These are phyloP conservation scores for Mixornis gularis DNA, from an alignment of 2,113 vertebrate species.

Conservation along the genomic window DNA sequence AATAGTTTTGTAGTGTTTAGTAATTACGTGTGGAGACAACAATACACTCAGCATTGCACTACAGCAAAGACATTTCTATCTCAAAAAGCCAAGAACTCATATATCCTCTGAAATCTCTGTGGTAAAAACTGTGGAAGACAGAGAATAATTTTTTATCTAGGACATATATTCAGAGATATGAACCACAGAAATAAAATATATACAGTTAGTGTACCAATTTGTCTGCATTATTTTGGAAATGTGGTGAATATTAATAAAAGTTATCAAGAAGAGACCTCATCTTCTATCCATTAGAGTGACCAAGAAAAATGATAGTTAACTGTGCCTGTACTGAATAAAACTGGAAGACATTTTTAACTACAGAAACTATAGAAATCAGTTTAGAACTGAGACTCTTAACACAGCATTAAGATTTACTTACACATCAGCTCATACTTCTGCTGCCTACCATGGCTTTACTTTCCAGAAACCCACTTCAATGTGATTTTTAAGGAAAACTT, in stretches of 20 bases:
- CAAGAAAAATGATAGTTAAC: background rate
- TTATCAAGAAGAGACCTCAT: background rate
- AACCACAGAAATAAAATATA: background rate
- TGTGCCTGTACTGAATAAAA: background rate
- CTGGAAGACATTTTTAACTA: background rate
- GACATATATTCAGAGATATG: background rate
- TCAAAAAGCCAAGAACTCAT: background rate
- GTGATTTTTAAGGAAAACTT: background rate
- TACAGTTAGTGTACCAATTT: background rate
- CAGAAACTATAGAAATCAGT: background rate
- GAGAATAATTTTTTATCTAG: background rate
- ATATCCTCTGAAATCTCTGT: background rate
- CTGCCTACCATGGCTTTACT: background rate
- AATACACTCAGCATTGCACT: background rate
- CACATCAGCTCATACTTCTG: background rate
- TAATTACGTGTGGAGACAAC: background rate
- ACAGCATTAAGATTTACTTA: background rate
- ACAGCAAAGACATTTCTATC: background rate
- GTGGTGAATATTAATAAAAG: background rate
- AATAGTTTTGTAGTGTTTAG: background rate
- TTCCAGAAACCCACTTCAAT: background rate
- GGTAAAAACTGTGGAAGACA: background rate
- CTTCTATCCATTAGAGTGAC: background rate
- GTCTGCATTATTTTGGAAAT: background rate
- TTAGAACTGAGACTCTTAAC: background rate